These are phyloP conservation scores for Amphiura filiformis DNA, from an alignment of 35 echinoderm and acorn worm species.

Conservation along the genomic window DNA sequence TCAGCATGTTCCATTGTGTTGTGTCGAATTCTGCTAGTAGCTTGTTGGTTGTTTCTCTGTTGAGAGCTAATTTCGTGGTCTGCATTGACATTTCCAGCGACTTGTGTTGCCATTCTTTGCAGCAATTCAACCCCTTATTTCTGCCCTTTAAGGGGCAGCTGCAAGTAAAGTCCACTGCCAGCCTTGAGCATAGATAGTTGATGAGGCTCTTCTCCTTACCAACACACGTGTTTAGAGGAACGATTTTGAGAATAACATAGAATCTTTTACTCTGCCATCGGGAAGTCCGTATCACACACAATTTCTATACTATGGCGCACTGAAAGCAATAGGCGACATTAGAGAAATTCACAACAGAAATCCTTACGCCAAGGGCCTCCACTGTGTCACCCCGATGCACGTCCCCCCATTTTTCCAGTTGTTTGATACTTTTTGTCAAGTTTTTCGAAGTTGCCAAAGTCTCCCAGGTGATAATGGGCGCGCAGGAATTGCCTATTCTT, in stretches of 20 bases:
- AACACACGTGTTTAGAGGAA: constrained; percentile 44
- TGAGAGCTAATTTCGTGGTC: constrained; percentile 47
- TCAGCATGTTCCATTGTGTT: constrained; percentile 37
- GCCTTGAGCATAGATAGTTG: constrained; percentile 31
- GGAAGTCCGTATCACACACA: constrained; percentile 39
- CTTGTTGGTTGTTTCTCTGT: constrained; percentile 23
- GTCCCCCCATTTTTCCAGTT: constrained; percentile 4
- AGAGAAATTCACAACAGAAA: constrained; percentile 39
- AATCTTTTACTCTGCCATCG: constrained; percentile 32
- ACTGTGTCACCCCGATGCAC: neutral
- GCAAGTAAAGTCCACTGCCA: constrained; percentile 18
- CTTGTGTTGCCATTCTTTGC: constrained; percentile 39
- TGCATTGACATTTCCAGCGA: constrained; percentile 49
- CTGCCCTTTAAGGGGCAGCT: neutral
- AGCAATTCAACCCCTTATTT: constrained; percentile 28
- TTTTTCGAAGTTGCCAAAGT: constrained; percentile 88
- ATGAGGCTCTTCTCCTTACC: constrained; percentile 10
- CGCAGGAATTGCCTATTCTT: constrained; percentile 97
- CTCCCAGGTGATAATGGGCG: constrained; percentile 96
- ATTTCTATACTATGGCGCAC: constrained; percentile 38
- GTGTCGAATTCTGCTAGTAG: neutral
- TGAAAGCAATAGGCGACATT: constrained; percentile 48
- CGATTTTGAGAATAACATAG: constrained; percentile 48
- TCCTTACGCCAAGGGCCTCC: constrained; percentile 31
- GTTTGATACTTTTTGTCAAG: constrained; percentile 37